Evolutionary conservation across 2,888 invertebrate genomes (phyloP), one percentile per base, ranked within the genome.

Genomic region (Noctua comes): DNA sequence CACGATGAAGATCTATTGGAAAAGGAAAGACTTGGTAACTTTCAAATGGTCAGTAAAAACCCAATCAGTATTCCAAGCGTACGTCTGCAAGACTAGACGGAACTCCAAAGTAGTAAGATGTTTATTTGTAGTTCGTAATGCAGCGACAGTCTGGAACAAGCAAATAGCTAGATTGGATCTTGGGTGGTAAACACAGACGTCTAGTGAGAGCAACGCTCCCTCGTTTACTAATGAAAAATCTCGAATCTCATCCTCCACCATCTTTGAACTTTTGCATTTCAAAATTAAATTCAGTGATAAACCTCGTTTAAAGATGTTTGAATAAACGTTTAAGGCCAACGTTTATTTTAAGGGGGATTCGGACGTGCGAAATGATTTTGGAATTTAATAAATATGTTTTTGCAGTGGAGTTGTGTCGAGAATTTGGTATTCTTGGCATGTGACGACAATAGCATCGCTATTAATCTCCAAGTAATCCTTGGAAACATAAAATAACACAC

Each of bases 121-220:
- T 86, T 86, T 83, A 79, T 80, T 80, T 86, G 76, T 73, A 66
- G 74, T 76, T 80, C 59, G 54, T 77, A 84, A 88, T 78, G 74
- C 77, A 79, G 77, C 75, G 88, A 86, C 83, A 73, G 76, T 66
- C 86, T 85, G 59, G 48, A 54, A 69, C 76, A 27, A 80, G 89
- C 69, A 87, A 87, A 83, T 82, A 80, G 66, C 81, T 83, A 88
- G 88, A 89, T 88, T 87, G 83, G 54, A 88, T 82, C 75, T 77
- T 43, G 76, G 74, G 57, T 71, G 68, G 82, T 77, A 87, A 85
- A 88, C 87, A 85, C 74, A 87, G 80, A 87, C 87, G 79, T 84
- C 88, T 82, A 66, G 69, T 24, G 76, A 70, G 84, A 77, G 84
- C 89, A 78, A 77, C 77, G 85, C 73, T 73, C 76, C 48, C 75